Base-by-base conservation (phyloP, 1,140 invertebrate genomes). In the Zelostemma sp. region DNA sequence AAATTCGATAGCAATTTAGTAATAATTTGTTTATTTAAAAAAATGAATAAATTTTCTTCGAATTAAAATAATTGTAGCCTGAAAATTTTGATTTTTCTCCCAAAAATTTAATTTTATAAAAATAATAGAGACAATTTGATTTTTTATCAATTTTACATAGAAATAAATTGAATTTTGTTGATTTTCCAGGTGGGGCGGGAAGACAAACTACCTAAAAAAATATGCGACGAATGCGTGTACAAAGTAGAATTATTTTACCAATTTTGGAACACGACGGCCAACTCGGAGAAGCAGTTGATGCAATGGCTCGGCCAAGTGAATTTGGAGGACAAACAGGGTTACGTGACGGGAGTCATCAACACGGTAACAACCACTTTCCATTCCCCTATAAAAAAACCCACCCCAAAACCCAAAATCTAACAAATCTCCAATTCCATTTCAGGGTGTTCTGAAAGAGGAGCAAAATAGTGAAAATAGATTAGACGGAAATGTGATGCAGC, bases 161-260 rank as follows among this genome's bases (percentile, higher is more conserved):
- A n/a, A n/a, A n/a, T n/a, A n/a, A n/a, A n/a, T n/a, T n/a, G n/a
- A n/a, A n/a, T 68, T 31, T 11, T 33, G 46, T 25, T 71, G 43
- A 31, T 73, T 54, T 80, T 85, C 17, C 74, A 89, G 88, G 83
- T 89, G 18, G 80, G 80, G 6, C 80, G 81, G 73, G 86, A 88
- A 67, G 88, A 89, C 64, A 87, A 87, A 77, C 80, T 90, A 79
- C 88, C 88, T 38, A 89, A 88, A 76, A 89, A 88, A 73, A 88
- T 90, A 80, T 89, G 89, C 73, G 85, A 88, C 68, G 85, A 84
- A 19, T 90, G 89, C 76, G 83, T 86, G 59, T 87, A 86, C 72
- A 89, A 89, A 85, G 82, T 90, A 84, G 87, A 88, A 76, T 83
- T 86, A 73, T 83, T 87, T 69, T 88, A 88, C 77, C 83, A 88